phyloP scores from a whole-genome alignment of 1,140 invertebrate species.

The Drosophila triauraria region DNA sequence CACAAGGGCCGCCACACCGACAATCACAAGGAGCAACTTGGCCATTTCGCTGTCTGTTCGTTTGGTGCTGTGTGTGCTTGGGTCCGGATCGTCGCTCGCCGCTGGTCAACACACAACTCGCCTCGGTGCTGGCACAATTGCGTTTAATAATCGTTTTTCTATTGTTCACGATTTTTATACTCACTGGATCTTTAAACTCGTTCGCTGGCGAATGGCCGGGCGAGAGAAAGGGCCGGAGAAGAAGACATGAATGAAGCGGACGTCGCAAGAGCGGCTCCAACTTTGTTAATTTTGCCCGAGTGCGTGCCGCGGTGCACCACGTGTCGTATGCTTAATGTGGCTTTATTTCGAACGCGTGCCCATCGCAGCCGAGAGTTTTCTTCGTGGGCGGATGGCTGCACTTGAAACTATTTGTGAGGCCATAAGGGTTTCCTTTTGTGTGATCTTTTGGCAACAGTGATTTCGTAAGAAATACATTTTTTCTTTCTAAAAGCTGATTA shows the following conservation, averaged over 20 bases:
- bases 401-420: not conserved
- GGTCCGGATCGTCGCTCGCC: conserved; percentile 25
- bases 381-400: conserved; percentile 14
- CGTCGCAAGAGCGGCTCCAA: conserved; percentile 55
- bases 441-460: too few relatives aligned
- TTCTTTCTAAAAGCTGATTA: too few relatives aligned
- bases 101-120: conserved; percentile 74
- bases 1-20: conserved; percentile 58
- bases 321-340: conserved; percentile 78
- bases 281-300: conserved; percentile 49
- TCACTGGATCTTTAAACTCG: conserved; percentile 72
- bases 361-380: conserved; percentile 31
- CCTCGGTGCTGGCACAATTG: conserved; percentile 80
- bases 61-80: conserved; percentile 18
- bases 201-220: conserved; percentile 38
- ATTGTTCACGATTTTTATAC: conserved; percentile 85
- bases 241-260: conserved; percentile 78
- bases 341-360: conserved; percentile 76
- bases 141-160: conserved; percentile 85
- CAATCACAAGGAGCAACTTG: conserved; percentile 73
- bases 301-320: conserved; percentile 68
- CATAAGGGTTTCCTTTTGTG: not conserved
- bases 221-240: conserved; percentile 73
- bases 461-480: too few relatives aligned
- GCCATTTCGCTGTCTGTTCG: conserved; percentile 55